phyloP scores from a whole-genome alignment of 2,888 invertebrate species.

The Napeogenes sylphis region DNA sequence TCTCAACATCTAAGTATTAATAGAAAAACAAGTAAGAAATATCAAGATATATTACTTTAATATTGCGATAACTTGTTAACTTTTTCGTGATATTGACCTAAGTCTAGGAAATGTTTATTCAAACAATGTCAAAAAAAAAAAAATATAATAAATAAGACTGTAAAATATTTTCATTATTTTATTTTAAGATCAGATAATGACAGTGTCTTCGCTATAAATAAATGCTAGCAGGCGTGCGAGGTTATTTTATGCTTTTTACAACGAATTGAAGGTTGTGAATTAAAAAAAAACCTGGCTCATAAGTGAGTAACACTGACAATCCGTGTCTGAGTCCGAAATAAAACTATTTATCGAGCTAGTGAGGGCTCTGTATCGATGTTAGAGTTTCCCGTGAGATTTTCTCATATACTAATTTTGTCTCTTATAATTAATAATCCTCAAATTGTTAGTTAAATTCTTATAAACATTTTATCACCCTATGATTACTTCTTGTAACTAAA shows the following conservation, averaged over 20 bases:
- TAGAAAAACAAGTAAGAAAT: too few relatives aligned
- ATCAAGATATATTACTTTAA: too few relatives aligned
- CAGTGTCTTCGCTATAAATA: conserved; percentile 27
- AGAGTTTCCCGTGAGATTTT: not conserved
- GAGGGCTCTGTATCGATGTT: conserved; percentile 21
- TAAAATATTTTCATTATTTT: conserved; percentile 11
- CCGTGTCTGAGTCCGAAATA: conserved; percentile 38
- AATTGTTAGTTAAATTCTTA: too few relatives aligned
- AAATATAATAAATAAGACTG: not conserved
- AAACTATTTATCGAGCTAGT: conserved; percentile 39
- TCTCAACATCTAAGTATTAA: not conserved
- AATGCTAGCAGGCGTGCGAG: conserved; percentile 21
- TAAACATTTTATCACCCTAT: too few relatives aligned
- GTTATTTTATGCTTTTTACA: conserved; percentile 29
- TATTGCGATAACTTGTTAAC: too few relatives aligned
- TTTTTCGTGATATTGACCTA: too few relatives aligned
- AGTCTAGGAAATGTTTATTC: too few relatives aligned
- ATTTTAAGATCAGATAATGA: conserved; percentile 16
- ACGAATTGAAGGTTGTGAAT: conserved; percentile 35
- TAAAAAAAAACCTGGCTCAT: conserved; percentile 32
- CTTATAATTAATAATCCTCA: too few relatives aligned
- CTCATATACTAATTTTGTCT: not conserved
- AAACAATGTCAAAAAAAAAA: not conserved
- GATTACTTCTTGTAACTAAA: too few relatives aligned
- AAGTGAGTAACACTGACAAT: conserved; percentile 34